Evolutionary conservation across 2,113 vertebrate genomes (phyloP), one percentile per base, ranked within the genome.

Genomic region (Esox niger): DNA sequence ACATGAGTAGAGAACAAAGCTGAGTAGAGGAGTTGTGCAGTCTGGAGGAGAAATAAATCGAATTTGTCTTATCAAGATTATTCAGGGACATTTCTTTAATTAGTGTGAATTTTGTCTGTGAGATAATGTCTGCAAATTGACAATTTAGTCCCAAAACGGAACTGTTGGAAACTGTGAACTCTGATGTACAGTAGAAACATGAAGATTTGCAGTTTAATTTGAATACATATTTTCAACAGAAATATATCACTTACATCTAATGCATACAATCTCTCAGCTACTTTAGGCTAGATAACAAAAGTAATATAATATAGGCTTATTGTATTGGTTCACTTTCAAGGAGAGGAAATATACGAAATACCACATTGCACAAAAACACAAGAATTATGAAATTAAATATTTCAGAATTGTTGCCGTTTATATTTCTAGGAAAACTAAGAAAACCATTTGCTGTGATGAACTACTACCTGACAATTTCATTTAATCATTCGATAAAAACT

Each of bases 71-170:
- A 90, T 90, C 90, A 86, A 89, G 86, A 87, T 90, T 81, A 81
- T 73, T 87, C 88, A 89, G 84, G 87, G 90, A 90, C 85, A 84
- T 89, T 90, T 88, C 84, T 89, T 91, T 91, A 92, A 93, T 91
- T 91, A 90, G 88, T 89, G 86, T 87, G 77, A 85, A 89, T 90
- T 88, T 86, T 89, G 83, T 83, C 86, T 76, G 83, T 88, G 84
- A 86, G 88, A 90, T 90, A 91, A 86, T 87, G 89, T 91, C 88
- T 87, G 79, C 79, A 85, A 83, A 88, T 87, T 90, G 88, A 90
- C 89, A 87, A 86, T 86, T 76, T 20, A 58, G 68, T 84, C 86
- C 84, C 86, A 80, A 57, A 84, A 84, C 67, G 70, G 81, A 86
- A 79, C 62, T 57, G 29, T 38, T 43, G 69, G 75, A 77, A 68